Evolutionary conservation across 2,797 vertebrate species (phyloP), one percentile per base, ranked within the genome.

Genomic region (Corythornis leucogaster): DNA sequence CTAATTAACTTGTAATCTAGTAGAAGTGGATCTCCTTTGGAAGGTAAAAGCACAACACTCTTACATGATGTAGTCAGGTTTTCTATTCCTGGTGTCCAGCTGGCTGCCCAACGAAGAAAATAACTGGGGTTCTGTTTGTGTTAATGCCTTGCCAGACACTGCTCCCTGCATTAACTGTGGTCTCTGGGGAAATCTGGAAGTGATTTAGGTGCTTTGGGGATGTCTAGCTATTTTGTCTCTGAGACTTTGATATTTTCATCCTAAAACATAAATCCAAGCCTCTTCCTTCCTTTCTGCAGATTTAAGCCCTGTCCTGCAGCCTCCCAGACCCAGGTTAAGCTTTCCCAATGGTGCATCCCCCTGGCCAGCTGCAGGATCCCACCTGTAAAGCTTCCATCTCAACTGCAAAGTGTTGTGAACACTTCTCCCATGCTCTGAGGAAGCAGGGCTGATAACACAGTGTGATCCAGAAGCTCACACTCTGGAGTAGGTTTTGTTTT

Each of bases 51-150:
- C 64, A 73, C 35, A 77, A n/a, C 40, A 70, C 42, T 9, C 42
- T 76, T 35, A 54, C 50, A 53, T 33, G 57, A 48, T 40, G 42
- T 26, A 82, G 30, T 87, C 78, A 70, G 43, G 57, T 55, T 88
- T 94, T 91, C 74, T 91, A 61, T 64, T 92, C 1, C 0, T 62
- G 40, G 58, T 77, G 42, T 80, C 78, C 75, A 93, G 78, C 80
- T 96, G 71, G 80, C 77, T 33, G 30, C 18, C 22, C 75, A 88
- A 55, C 42, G 77, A 85, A 94, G 68, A 55, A 90, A 94, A 90
- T 74, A 33, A 45, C 43, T 76, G 55, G 30, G 24, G 4, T 6
- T 68, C 85, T 92, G 51, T 40, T 35, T 78, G 57, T 57, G 53
- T 46, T 55, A 67, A 28, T 84, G 81, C 38, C 38, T 85, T 88